phyloP scores from a whole-genome alignment of 1,140 invertebrate genomes.

The Harlomillsia oculata region DNA sequence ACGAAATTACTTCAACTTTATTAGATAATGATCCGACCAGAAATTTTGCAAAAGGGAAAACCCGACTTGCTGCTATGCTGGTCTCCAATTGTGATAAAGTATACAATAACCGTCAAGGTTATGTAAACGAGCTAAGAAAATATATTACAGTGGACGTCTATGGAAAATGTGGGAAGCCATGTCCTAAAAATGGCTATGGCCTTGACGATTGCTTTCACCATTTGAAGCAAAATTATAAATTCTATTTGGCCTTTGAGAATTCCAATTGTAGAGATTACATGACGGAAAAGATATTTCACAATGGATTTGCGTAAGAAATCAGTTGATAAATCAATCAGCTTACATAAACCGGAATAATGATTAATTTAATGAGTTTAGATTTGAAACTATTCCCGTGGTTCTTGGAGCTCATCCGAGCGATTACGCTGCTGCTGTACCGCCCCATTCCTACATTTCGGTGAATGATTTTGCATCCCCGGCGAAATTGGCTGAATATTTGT shows the following conservation, averaged over 20 bases:
- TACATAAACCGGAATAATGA: no score
- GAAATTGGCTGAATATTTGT: constrained; percentile 46
- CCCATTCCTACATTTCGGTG: constrained; percentile 54
- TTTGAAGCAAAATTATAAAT: constrained; percentile 48
- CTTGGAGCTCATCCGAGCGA: constrained; percentile 48
- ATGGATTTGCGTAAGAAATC: constrained; percentile 56
- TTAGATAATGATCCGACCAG: constrained; percentile 37
- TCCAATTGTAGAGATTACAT: constrained; percentile 92
- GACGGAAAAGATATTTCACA: constrained; percentile 92
- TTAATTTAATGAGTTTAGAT: constrained; percentile 15
- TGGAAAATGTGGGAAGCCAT: constrained; percentile 50
- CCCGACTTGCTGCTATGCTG: constrained; percentile 50
- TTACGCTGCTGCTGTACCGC: constrained; percentile 50
- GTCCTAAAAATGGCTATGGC: constrained; percentile 47
- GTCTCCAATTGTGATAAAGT: constrained; percentile 51
- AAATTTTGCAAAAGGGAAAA: constrained; percentile 57
- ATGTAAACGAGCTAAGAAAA: constrained; percentile 47
- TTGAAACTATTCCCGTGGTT: constrained; percentile 56
- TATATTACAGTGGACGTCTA: constrained; percentile 56
- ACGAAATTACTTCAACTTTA: constrained; percentile 1
- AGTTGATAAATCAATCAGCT: not conserved
- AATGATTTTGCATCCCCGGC: constrained; percentile 44
- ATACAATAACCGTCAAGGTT: constrained; percentile 45
- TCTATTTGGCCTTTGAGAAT: constrained; percentile 90
- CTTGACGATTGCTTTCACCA: not conserved